These are phyloP conservation scores for Allacma fusca DNA, from an alignment of 2,888 invertebrate genomes.

Conservation along the genomic window DNA sequence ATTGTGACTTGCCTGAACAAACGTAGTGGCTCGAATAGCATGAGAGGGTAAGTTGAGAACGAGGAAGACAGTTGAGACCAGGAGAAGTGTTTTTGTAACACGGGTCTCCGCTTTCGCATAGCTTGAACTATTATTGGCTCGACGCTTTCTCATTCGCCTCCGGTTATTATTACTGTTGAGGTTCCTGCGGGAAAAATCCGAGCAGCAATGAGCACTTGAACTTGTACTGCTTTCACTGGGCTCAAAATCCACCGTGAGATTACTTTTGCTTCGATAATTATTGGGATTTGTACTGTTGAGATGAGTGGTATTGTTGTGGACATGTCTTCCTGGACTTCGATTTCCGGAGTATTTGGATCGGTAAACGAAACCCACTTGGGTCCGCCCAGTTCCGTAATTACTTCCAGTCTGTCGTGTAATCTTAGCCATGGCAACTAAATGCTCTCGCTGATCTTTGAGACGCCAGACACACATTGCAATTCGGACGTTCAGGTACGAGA, in stretches of 20 bases:
- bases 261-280: conserved; percentile 3
- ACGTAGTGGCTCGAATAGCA: conserved; percentile 73
- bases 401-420: conserved; percentile 16
- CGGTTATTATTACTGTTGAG: conserved; percentile 26
- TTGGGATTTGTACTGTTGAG: not conserved
- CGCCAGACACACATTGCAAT: conserved; percentile 76
- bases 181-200: conserved; percentile 12
- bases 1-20: conserved; percentile 66
- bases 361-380: conserved; percentile 40
- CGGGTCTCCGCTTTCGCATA: conserved; percentile 57
- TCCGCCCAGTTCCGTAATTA: not conserved
- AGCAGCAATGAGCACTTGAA: conserved; percentile 30
- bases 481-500: conserved; percentile 75
- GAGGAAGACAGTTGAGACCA: conserved; percentile 82
- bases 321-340: not conserved
- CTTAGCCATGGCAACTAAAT: conserved; percentile 51
- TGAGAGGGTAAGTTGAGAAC: conserved; percentile 80
- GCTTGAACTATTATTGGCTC: conserved; percentile 17
- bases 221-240: conserved; percentile 38
- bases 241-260: conserved; percentile 41
- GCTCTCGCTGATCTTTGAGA: conserved; percentile 59
- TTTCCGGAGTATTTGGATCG: conserved; percentile 7
- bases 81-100: conserved; percentile 81
- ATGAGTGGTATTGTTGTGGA: conserved; percentile 7
- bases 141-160: not conserved